phyloP scores from a whole-genome alignment of 2,797 vertebrate genomes.

The Pterois miles region DNA sequence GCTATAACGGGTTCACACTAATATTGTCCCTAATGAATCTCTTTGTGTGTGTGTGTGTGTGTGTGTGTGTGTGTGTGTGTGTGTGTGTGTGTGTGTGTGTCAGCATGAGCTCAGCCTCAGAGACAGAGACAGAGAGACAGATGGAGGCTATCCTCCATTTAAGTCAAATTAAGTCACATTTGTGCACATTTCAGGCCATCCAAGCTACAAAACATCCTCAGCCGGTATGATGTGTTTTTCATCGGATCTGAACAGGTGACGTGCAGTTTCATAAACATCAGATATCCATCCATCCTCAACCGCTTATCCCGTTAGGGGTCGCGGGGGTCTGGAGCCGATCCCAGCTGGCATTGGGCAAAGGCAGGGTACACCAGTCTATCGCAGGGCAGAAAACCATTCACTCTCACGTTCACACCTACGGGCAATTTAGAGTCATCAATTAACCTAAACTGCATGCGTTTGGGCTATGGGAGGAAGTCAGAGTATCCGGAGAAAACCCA shows the following conservation, averaged over 20 bases:
- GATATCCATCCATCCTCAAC: too few relatives aligned
- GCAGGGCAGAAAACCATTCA: too few relatives aligned
- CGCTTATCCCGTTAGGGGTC: too few relatives aligned
- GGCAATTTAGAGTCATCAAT: too few relatives aligned
- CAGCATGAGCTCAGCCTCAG: not conserved
- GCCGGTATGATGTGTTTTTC: not conserved
- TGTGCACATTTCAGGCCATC: not conserved
- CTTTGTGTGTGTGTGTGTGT: not conserved
- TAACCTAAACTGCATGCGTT: too few relatives aligned
- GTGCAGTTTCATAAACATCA: not conserved
- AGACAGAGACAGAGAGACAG: not conserved
- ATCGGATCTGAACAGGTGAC: not conserved
- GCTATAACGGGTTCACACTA: constrained; percentile 43
- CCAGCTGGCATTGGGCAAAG: too few relatives aligned
- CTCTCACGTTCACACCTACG: too few relatives aligned
- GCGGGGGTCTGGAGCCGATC: too few relatives aligned
- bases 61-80: not conserved
- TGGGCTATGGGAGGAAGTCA: too few relatives aligned
- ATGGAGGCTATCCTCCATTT: constrained; percentile 10
- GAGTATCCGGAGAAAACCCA: too few relatives aligned
- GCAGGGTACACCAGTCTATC: too few relatives aligned
- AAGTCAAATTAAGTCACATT: not conserved
- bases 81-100: not conserved
- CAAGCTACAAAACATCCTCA: not conserved
- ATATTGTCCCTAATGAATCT: constrained; percentile 45